These are phyloP conservation scores for Falco concolor DNA, from an alignment of 2,797 vertebrate genomes.

Conservation along the genomic window DNA sequence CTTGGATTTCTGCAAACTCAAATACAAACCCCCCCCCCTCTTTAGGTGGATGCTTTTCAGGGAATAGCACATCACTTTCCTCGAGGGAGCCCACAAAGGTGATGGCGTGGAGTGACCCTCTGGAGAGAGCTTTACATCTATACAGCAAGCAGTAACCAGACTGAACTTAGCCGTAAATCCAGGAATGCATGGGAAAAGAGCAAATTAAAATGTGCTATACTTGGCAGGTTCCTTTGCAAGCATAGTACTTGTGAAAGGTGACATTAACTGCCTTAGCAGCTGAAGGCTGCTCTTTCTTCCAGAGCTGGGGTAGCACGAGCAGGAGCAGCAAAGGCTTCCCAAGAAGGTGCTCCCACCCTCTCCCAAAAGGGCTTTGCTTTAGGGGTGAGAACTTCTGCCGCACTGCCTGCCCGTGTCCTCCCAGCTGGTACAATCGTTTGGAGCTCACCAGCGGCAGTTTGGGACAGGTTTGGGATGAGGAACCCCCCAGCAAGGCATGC, in stretches of 20 bases:
- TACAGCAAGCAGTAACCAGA: background rate
- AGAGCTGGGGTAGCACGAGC: background rate
- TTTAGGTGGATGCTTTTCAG: background rate
- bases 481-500: rapidly evolving
- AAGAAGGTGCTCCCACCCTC: background rate
- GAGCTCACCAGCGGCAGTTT: background rate
- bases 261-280: background rate
- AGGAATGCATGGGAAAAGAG: constrained; percentile 40
- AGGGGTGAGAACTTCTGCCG: rapidly evolving
- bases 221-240: constrained; percentile 23
- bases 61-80: background rate
- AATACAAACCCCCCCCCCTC: rapidly evolving
- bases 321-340: background rate
- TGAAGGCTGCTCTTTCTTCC: background rate
- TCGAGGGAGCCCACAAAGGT: background rate
- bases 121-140: background rate
- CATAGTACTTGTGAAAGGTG: background rate
- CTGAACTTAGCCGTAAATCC: background rate
- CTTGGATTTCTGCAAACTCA: background rate
- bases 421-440: background rate
- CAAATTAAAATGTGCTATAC: constrained; percentile 27
- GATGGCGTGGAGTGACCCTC: background rate
- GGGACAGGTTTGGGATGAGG: background rate
- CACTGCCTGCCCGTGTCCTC: rapidly evolving
- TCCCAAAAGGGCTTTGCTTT: background rate